phyloP scores from a whole-genome alignment of 1,140 invertebrate species.

The Periplaneta americana region DNA sequence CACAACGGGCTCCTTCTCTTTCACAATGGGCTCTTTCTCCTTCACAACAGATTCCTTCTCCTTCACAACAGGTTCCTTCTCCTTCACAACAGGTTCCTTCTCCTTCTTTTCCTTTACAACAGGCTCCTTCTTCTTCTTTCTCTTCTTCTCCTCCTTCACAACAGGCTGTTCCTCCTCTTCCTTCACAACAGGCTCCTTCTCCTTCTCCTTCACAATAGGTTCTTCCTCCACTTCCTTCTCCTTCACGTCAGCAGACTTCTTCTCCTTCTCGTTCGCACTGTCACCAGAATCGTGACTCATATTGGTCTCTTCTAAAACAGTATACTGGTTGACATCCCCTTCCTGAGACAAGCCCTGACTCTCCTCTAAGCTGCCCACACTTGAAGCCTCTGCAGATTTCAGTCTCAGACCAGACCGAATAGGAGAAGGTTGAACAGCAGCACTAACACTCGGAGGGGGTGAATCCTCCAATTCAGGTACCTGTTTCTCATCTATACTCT shows the following conservation, averaged over 20 bases:
- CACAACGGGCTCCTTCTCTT: neutral
- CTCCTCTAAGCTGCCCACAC: slow-evolving; percentile 16
- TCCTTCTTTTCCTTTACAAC: neutral
- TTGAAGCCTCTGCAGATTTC: slow-evolving; percentile 21
- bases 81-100: neutral
- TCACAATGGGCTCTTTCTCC: neutral
- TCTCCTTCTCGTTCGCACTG: neutral
- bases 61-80: neutral
- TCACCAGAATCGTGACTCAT: slow-evolving; percentile 14
- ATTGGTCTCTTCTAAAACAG: slow-evolving; percentile 15
- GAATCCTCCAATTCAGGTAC: slow-evolving; percentile 35
- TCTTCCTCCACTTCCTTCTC: neutral
- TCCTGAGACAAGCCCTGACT: slow-evolving; percentile 5
- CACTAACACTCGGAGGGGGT: slow-evolving; percentile 25
- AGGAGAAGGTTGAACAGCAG: slow-evolving; percentile 14
- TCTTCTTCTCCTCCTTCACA: neutral
- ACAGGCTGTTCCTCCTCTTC: neutral
- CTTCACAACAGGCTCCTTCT: too few relatives aligned
- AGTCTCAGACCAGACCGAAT: slow-evolving; percentile 25
- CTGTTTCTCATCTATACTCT: slow-evolving; percentile 15
- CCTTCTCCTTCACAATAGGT: neutral
- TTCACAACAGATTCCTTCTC: neutral
- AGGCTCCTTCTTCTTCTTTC: neutral
- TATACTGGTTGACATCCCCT: neutral
- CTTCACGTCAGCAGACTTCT: neutral